These are phyloP conservation scores for Mylabris sibirica DNA, from an alignment of 2,888 invertebrate species.

Conservation along the genomic window DNA sequence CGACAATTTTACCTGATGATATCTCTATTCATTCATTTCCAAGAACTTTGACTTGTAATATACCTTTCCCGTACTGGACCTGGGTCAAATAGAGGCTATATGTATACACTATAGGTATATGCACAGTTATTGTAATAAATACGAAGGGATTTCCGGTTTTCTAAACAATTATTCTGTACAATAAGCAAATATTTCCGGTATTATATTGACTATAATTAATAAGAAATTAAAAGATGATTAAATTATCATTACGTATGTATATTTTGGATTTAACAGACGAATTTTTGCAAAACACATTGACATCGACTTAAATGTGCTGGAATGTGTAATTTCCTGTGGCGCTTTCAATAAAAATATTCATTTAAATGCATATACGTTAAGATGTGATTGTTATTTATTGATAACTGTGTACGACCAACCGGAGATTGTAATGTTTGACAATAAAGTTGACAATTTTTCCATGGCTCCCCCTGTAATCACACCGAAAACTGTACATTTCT, in stretches of 20 bases:
- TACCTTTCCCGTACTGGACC: background rate
- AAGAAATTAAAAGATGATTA: too few relatives aligned
- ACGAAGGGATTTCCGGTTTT: background rate
- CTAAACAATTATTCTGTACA: background rate
- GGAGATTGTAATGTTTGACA: too few relatives aligned
- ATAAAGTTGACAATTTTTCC: too few relatives aligned
- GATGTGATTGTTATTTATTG: background rate
- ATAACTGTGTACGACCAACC: background rate
- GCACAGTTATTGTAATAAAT: background rate
- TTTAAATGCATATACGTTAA: background rate
- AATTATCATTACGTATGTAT: too few relatives aligned
- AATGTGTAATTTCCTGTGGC: background rate
- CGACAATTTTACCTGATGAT: slow-evolving; percentile 7
- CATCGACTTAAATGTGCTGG: background rate
- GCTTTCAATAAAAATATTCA: background rate
- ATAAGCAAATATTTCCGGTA: too few relatives aligned
- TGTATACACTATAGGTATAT: background rate
- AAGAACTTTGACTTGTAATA: slow-evolving; percentile 1
- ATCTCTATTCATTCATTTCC: slow-evolving; percentile 7
- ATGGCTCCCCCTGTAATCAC: too few relatives aligned
- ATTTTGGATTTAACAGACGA: too few relatives aligned
- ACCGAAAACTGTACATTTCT: too few relatives aligned
- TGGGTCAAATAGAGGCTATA: background rate
- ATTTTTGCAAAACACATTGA: too few relatives aligned
- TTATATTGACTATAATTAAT: too few relatives aligned